Conservation (phyloP, 2,888 invertebrate genomes). For the Harpalus rufipes region DNA sequence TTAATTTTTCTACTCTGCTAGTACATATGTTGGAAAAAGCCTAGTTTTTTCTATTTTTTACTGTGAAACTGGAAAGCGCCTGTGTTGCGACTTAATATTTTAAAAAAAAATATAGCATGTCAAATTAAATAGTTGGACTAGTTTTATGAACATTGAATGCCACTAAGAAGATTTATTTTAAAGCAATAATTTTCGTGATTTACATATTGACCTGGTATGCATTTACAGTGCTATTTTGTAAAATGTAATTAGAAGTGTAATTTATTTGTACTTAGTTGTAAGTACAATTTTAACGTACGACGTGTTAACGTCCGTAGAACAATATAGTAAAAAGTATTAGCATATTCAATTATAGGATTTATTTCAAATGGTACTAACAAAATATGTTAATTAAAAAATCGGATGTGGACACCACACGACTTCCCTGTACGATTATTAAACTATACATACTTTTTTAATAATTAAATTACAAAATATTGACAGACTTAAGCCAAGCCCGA, state of each 20-base stretch:
- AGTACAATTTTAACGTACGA: background rate
- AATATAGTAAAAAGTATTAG: background rate
- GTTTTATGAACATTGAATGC: background rate
- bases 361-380: background rate
- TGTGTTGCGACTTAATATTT: too few relatives aligned
- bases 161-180: slow-evolving; percentile 8
- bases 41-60: too few relatives aligned
- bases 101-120: too few relatives aligned
- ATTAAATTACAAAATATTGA: too few relatives aligned
- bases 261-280: background rate
- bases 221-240: background rate
- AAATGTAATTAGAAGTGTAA: background rate
- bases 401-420: too few relatives aligned
- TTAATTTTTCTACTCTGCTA: too few relatives aligned
- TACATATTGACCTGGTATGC: slow-evolving; percentile 8
- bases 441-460: too few relatives aligned
- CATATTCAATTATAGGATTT: background rate
- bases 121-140: background rate
- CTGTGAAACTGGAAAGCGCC: too few relatives aligned
- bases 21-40: too few relatives aligned
- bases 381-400: background rate
- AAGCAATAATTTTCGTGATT: background rate
- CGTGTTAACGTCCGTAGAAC: background rate
- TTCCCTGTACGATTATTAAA: too few relatives aligned
- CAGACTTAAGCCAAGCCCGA: too few relatives aligned